Evolutionary conservation across 2,113 vertebrate species (phyloP), one percentile per base, ranked within the genome.

Genomic region (Typhlomys cinereus): DNA sequence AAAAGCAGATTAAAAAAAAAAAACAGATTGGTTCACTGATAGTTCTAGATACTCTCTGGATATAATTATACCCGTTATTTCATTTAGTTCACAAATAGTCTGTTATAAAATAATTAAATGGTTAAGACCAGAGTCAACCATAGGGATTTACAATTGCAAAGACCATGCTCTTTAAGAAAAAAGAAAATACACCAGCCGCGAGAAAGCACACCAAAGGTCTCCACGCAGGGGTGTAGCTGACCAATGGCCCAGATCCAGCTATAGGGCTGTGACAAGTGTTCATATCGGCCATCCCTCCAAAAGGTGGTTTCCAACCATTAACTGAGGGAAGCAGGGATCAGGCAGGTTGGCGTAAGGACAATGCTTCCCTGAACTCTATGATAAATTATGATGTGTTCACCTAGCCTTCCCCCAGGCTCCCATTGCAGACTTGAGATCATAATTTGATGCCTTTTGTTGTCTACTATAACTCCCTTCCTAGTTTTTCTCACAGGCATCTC

Each of bases 141-240:
- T 81, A 44, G 21, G 79, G 90, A 89, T 79, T 71, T 95, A 75
- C 89, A 46, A 95, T 27, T 46, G 27, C 71, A 89, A 93, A 82
- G 27, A 76, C 29, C 62, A 10, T 52, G 21, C 27, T 89, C 15
- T 69, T 67, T 85, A 84, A 73, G 31, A 31, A 78, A 50, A 85
- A 48, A 82, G n/a, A 57, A 71, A 34, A 48, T 39, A 82, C 48
- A 81, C 25, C 7, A 67, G 44, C 23, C 57, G 34, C 52, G 46
- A 71, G n/a, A 89, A 66, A 12, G 4, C 17, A 52, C 27, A n/a
- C 36, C 20, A 54, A 75, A 88, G 46, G 75, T 46, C 21, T 92
- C 36, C 62, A 4, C 10, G 13, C 66, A 44, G 29, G 4, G 73
- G 25, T 18, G 2, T 54, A 41, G 69, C 2, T 87, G 54, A 69